A percentile compares a stretch with the other conserved stretches of the same genome.
Evolutionary conservation across 2,113 vertebrate species (phyloP).

Genomic region (Odontesthes bonariensis): DNA sequence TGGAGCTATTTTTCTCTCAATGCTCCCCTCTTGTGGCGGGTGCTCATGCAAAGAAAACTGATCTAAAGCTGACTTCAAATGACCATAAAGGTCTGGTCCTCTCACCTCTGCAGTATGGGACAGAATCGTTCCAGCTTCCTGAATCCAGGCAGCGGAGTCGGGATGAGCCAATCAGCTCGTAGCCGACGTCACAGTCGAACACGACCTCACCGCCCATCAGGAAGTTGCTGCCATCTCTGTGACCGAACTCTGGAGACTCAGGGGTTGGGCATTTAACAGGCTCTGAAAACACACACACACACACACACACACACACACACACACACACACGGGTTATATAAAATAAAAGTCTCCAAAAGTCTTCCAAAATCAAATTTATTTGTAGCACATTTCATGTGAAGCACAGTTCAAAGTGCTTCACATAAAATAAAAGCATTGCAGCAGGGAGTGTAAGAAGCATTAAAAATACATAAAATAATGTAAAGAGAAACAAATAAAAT

Average conservation of each 20-base stretch:
- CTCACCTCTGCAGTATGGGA: constrained; percentile 90
- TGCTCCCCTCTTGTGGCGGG: not conserved
- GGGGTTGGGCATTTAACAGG: constrained; percentile 90
- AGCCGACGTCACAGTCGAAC: constrained; percentile 88
- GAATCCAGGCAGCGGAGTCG: constrained; percentile 86
- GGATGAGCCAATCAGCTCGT: constrained; percentile 82
- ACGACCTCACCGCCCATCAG: constrained; percentile 86
- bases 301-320: constrained; percentile 14
- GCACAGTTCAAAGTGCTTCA: no score
- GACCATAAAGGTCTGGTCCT: no score
- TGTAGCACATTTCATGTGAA: no score
- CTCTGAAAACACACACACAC: constrained; percentile 76
- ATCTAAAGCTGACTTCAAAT: no score
- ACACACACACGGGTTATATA: not conserved
- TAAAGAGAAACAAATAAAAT: no score
- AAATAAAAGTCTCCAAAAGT: no score
- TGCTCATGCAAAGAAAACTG: not conserved
- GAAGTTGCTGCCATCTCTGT: constrained; percentile 81
- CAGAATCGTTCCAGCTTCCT: constrained; percentile 84
- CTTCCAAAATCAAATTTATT: no score
- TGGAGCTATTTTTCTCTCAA: no score
- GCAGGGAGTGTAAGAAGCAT: no score
- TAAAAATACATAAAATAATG: no score
- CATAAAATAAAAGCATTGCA: no score
- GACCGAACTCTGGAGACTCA: constrained; percentile 87